Conservation (phyloP, 2,113 vertebrate genomes). For the Atractosteus spatula region DNA sequence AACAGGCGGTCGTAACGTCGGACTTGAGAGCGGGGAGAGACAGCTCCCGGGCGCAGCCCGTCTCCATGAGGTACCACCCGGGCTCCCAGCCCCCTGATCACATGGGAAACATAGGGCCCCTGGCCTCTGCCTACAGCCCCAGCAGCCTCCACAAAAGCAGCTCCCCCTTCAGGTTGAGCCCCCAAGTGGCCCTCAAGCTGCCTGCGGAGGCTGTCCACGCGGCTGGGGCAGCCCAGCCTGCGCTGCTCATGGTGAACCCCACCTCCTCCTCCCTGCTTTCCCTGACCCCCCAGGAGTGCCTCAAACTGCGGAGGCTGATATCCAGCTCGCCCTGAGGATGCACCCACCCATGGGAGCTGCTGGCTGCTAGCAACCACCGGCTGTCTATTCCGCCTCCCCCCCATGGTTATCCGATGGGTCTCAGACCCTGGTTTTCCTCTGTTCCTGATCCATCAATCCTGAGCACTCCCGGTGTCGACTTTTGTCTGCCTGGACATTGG, state of each 20-base stretch:
- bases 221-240: background rate
- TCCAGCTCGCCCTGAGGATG: slow-evolving; percentile 37
- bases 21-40: slow-evolving; percentile 16
- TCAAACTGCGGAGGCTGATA: slow-evolving; percentile 59
- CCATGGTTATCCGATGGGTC: background rate
- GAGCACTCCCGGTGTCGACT: too few relatives aligned
- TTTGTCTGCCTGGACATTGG: too few relatives aligned
- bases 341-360: too few relatives aligned
- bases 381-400: background rate
- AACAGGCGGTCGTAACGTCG: slow-evolving; percentile 10
- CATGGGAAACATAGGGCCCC: slow-evolving; percentile 13
- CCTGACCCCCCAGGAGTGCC: slow-evolving; percentile 50
- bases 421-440: background rate
- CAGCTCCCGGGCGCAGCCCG: background rate
- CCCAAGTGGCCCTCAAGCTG: background rate
- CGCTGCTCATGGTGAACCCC: slow-evolving; percentile 28
- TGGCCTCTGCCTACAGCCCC: background rate
- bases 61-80: background rate
- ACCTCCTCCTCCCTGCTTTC: slow-evolving; percentile 34
- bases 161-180: background rate
- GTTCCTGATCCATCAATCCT: background rate
- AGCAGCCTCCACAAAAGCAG: background rate
- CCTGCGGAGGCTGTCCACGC: background rate
- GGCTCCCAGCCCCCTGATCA: slow-evolving; percentile 15
- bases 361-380: background rate